Evolutionary conservation across 2,888 invertebrate genomes (phyloP).

Genomic region (Lysandra bellargus): DNA sequence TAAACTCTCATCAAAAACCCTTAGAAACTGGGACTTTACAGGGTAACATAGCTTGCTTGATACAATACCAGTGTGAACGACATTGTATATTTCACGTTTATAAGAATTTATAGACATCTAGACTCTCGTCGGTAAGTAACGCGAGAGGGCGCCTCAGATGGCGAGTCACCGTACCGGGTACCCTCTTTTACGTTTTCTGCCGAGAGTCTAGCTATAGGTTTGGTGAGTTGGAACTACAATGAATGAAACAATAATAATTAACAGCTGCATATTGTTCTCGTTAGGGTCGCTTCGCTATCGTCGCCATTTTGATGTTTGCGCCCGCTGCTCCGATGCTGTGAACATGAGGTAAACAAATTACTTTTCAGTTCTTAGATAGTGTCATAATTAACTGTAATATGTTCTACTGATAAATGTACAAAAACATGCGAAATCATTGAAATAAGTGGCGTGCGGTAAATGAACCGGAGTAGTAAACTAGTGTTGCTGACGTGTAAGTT

Average conservation of each 20-base stretch:
- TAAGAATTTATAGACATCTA: not conserved
- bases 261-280: not conserved
- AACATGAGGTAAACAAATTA: not conserved
- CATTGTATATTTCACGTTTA: not conserved
- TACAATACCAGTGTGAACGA: not conserved
- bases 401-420: not conserved
- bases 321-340: not conserved
- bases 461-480: not conserved
- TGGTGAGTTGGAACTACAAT: not conserved
- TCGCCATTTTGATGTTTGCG: not conserved
- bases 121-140: not conserved
- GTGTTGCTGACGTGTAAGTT: not conserved
- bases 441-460: not conserved
- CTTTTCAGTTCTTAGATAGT: not conserved
- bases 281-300: conserved; percentile 6
- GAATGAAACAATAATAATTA: not conserved
- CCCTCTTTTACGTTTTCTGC: not conserved
- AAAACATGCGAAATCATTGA: not conserved
- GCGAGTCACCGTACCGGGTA: not conserved
- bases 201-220: not conserved
- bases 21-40: not conserved
- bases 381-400: not conserved
- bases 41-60: not conserved
- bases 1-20: too few relatives aligned
- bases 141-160: not conserved